phyloP scores from a whole-genome alignment of 1,140 invertebrate genomes.

The Contarinia nasturtii region DNA sequence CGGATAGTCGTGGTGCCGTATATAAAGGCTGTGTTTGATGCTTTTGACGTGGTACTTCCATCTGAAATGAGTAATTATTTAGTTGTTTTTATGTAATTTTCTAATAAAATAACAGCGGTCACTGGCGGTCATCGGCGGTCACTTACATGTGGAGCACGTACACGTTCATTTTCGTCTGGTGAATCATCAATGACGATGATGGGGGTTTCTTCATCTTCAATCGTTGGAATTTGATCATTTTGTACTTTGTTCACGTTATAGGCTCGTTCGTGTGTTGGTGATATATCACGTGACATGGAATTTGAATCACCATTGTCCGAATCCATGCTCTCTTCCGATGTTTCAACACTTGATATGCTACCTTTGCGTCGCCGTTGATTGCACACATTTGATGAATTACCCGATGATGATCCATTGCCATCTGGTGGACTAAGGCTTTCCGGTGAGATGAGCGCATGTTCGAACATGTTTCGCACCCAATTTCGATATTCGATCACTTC shows the following conservation, averaged over 20 bases:
- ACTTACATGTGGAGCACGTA: neutral
- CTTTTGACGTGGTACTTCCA: neutral
- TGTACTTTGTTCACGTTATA: neutral
- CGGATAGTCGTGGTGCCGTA: neutral
- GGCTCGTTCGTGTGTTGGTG: neutral
- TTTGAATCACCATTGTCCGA: constrained; percentile 13
- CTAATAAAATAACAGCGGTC: neutral
- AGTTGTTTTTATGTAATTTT: neutral
- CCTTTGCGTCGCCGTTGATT: constrained; percentile 11
- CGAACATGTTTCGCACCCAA: constrained; percentile 48
- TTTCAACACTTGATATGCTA: constrained; percentile 21
- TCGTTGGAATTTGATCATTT: neutral
- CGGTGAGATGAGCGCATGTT: constrained; percentile 8
- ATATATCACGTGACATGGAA: neutral
- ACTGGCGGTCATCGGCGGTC: neutral
- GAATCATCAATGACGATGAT: neutral
- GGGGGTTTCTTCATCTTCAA: no score
- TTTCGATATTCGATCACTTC: constrained; percentile 80
- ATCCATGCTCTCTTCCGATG: constrained; percentile 23
- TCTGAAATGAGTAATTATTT: neutral
- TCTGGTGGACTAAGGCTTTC: constrained; percentile 1
- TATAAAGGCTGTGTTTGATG: neutral
- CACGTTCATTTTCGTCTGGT: neutral
- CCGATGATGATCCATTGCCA: neutral
- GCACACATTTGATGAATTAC: neutral